phyloP scores from a whole-genome alignment of 2,888 invertebrate species.

The Lasioglossum calceatum region DNA sequence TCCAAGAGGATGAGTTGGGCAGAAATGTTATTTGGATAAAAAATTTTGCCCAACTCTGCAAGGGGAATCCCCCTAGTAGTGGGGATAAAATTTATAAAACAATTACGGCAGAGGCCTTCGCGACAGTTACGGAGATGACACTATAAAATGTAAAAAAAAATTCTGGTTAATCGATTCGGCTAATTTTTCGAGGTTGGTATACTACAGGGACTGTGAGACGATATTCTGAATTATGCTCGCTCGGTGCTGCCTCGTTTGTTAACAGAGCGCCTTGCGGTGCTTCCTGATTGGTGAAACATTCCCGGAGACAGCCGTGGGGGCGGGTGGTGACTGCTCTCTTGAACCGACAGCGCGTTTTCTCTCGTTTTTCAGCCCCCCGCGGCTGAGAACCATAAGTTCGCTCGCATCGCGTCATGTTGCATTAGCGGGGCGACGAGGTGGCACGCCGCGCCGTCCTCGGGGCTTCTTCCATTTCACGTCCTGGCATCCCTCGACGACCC shows the following conservation, averaged over 20 bases:
- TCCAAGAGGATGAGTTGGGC: too few relatives aligned
- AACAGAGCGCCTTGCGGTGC: conserved; percentile 34
- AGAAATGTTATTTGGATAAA: too few relatives aligned
- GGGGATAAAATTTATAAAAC: too few relatives aligned
- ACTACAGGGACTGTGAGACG: conserved; percentile 23
- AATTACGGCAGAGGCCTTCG: too few relatives aligned
- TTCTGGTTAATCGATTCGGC: background rate
- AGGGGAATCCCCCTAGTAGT: too few relatives aligned
- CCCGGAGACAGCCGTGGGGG: background rate
- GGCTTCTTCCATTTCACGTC: conserved; percentile 67
- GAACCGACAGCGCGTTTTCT: conserved; percentile 45
- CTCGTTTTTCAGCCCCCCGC: conserved; percentile 46
- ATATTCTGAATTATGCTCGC: conserved; percentile 57
- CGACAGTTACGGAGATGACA: too few relatives aligned
- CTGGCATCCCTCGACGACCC: conserved; percentile 57
- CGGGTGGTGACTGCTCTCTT: background rate
- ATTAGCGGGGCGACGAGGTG: conserved; percentile 78
- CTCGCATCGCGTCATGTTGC: conserved; percentile 78
- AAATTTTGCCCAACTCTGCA: too few relatives aligned
- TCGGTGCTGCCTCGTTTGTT: conserved; percentile 40
- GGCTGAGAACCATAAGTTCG: conserved; percentile 47
- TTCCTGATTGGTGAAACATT: conserved; percentile 52
- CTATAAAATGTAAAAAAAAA: background rate
- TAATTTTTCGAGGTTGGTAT: background rate
- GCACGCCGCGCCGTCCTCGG: conserved; percentile 71